Evolutionary conservation across 2,888 invertebrate species (phyloP).

Genomic region (Agrochola macilenta): DNA sequence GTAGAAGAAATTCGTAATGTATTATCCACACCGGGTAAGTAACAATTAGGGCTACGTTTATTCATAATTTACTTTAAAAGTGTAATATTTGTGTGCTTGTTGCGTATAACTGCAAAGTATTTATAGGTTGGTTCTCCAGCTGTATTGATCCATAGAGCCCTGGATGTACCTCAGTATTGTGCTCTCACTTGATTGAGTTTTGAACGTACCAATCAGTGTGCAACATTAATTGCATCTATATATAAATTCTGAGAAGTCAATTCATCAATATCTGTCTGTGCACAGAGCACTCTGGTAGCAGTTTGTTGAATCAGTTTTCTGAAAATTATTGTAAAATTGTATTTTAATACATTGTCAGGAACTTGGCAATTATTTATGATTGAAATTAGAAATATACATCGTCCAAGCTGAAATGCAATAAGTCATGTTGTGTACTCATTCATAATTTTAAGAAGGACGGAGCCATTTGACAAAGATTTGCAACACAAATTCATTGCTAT

Average conservation of each 20-base stretch:
- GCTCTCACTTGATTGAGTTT: slow-evolving; percentile 48
- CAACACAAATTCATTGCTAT: background rate
- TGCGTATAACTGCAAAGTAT: slow-evolving; percentile 38
- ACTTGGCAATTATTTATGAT: background rate
- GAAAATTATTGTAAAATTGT: background rate
- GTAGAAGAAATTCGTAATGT: slow-evolving; percentile 93
- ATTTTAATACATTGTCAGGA: background rate
- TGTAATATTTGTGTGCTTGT: slow-evolving; percentile 12
- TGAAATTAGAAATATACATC: background rate
- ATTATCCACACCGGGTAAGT: slow-evolving; percentile 93
- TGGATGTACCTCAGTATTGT: slow-evolving; percentile 57
- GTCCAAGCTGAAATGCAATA: slow-evolving; percentile 27
- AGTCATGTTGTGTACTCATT: slow-evolving; percentile 15
- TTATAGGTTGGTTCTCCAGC: slow-evolving; percentile 64
- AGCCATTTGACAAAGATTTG: background rate
- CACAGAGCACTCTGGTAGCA: slow-evolving; percentile 6
- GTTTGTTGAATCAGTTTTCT: background rate
- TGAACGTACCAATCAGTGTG: slow-evolving; percentile 46
- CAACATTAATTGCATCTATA: slow-evolving; percentile 45
- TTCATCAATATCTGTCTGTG: slow-evolving; percentile 37
- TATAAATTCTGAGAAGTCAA: slow-evolving; percentile 26
- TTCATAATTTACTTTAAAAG: slow-evolving; percentile 22
- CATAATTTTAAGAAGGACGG: background rate
- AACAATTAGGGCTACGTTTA: slow-evolving; percentile 19
- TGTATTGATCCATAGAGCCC: slow-evolving; percentile 70